A percentile compares a stretch with the other conserved stretches of the same genome.
Conservation (phyloP, 2,113 vertebrate species). For the Bucco capensis region DNA sequence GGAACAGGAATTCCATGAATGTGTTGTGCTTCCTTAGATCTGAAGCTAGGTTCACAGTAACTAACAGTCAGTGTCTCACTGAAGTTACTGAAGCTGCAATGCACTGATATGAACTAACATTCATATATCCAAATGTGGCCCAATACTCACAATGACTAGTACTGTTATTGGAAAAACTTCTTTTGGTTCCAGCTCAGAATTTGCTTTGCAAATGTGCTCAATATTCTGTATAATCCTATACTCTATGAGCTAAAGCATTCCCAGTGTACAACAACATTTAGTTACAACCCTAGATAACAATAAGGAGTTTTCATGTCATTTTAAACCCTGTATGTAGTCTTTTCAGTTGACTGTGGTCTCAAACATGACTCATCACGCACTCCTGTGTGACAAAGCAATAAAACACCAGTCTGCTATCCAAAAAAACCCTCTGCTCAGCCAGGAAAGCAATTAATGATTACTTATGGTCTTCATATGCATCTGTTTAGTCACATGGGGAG, state of each 20-base stretch:
- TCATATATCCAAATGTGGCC: background rate
- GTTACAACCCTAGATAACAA: background rate
- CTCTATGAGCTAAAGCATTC: background rate
- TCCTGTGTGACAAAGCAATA: background rate
- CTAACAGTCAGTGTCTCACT: too few species aligned
- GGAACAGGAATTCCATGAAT: background rate
- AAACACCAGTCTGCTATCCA: background rate
- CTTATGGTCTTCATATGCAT: background rate
- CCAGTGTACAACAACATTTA: background rate
- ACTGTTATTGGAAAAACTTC: background rate
- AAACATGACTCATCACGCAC: background rate
- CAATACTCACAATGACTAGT: background rate
- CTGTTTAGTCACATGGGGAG: background rate
- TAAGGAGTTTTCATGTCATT: background rate
- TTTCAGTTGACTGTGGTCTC: background rate
- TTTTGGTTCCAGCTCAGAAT: background rate
- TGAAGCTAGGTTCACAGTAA: background rate
- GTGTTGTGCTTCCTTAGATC: background rate
- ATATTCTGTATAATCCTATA: background rate
- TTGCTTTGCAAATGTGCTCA: background rate
- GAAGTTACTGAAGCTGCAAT: background rate
- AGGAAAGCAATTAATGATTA: conserved; percentile 12
- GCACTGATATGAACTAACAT: background rate
- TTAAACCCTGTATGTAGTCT: background rate
- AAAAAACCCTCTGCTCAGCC: background rate